Percentiles rank a stretch among this genome's conserved stretches.
Evolutionary conservation across 2,888 invertebrate species (phyloP).

Genomic region (Nebria salina): DNA sequence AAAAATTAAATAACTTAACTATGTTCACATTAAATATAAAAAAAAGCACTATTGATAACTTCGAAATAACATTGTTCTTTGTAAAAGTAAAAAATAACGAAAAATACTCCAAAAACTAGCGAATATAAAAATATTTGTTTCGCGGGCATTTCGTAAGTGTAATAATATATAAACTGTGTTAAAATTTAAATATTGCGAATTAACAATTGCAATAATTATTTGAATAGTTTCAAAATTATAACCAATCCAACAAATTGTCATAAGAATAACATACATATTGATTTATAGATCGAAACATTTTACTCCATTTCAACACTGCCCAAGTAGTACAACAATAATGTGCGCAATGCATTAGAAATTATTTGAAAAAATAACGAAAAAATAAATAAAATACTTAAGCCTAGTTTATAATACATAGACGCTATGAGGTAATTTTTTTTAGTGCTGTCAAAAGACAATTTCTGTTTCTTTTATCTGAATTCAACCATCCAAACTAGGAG

Average conservation of each 20-base stretch:
- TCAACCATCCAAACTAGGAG: too few species aligned
- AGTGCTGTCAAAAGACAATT: too few species aligned
- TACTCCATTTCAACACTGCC: neutral
- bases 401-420: neutral
- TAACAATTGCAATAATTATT: constrained; percentile 44
- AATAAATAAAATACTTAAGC: neutral
- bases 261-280: neutral
- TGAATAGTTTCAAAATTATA: constrained; percentile 36
- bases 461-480: too few species aligned
- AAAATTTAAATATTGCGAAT: constrained; percentile 46
- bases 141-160: constrained; percentile 42
- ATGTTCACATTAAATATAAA: neutral
- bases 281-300: neutral
- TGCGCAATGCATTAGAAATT: neutral
- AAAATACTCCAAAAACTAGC: neutral
- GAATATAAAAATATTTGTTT: constrained; percentile 18
- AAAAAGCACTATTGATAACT: constrained; percentile 11
- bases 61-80: constrained; percentile 38
- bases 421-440: neutral
- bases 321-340: neutral
- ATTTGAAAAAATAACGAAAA: neutral
- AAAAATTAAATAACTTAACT: constrained; percentile 38
- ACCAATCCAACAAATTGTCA: constrained; percentile 21
- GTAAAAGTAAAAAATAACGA: constrained; percentile 35
- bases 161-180: constrained; percentile 34